Conservation (phyloP, 2,113 vertebrate species). For the Serilophus lunatus region DNA sequence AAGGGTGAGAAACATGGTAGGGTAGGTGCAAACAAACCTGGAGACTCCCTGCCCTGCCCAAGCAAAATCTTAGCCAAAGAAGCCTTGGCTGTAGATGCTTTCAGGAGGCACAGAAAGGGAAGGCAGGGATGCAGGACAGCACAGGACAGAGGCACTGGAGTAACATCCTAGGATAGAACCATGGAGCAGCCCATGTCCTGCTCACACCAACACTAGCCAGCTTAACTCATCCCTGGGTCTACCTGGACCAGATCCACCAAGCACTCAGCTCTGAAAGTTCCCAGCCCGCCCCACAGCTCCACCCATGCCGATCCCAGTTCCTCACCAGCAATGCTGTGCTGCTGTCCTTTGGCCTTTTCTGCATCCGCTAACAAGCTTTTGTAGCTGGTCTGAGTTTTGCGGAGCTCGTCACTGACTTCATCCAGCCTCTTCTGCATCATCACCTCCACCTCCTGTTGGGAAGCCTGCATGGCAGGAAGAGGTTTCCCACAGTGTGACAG, state of each 20-base stretch:
- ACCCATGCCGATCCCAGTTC: background rate
- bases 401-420: constrained; percentile 86
- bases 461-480: constrained; percentile 59
- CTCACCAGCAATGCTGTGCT: constrained; percentile 79
- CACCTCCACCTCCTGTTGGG: constrained; percentile 78
- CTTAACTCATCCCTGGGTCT: background rate
- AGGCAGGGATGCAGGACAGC: background rate
- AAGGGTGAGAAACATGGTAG: background rate
- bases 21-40: background rate
- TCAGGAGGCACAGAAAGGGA: background rate
- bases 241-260: background rate
- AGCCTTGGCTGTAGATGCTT: background rate
- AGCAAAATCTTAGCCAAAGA: background rate
- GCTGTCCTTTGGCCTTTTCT: constrained; percentile 82
- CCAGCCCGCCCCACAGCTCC: background rate
- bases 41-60: background rate
- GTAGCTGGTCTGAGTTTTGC: constrained; percentile 79
- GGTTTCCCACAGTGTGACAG: background rate
- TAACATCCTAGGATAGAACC: background rate
- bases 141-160: fast-evolving
- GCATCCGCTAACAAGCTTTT: constrained; percentile 75
- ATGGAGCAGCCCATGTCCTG: fast-evolving
- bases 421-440: constrained; percentile 85
- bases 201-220: background rate
- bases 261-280: background rate